Percentiles rank a stretch among this genome's conserved stretches.
phyloP scores from a whole-genome alignment of 2,888 invertebrate genomes.

The Lithophane socia region DNA sequence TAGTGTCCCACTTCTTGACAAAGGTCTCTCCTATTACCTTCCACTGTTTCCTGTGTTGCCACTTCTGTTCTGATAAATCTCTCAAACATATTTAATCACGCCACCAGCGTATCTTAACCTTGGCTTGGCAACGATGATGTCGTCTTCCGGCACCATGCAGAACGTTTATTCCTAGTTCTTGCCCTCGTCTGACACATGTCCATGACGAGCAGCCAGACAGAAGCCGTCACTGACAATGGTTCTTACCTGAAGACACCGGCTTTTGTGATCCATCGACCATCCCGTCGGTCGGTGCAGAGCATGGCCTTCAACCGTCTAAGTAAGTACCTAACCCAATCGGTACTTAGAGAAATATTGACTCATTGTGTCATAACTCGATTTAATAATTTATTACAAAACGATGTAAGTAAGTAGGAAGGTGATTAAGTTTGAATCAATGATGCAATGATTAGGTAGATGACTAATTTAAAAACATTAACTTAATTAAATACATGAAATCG shows the following conservation, averaged over 20 bases:
- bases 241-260: conserved; percentile 19
- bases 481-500: conserved; percentile 3
- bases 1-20: background rate
- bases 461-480: conserved; percentile 5
- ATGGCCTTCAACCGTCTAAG: background rate
- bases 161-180: background rate
- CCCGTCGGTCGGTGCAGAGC: background rate
- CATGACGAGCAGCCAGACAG: background rate
- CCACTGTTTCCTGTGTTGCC: background rate
- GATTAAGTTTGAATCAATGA: conserved; percentile 13
- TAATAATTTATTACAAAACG: conserved; percentile 21
- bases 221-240: background rate
- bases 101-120: background rate
- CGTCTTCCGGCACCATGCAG: background rate
- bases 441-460: conserved; percentile 5
- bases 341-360: conserved; percentile 6
- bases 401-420: background rate
- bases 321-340: conserved; percentile 2
- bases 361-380: conserved; percentile 8
- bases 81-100: background rate
- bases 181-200: background rate
- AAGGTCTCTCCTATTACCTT: background rate
- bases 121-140: background rate
- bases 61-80: background rate
- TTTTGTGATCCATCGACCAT: conserved; percentile 2